Evolutionary conservation across 1,140 invertebrate species (phyloP), one percentile per base, ranked within the genome.

Genomic region (Brachionus manjavacas): DNA sequence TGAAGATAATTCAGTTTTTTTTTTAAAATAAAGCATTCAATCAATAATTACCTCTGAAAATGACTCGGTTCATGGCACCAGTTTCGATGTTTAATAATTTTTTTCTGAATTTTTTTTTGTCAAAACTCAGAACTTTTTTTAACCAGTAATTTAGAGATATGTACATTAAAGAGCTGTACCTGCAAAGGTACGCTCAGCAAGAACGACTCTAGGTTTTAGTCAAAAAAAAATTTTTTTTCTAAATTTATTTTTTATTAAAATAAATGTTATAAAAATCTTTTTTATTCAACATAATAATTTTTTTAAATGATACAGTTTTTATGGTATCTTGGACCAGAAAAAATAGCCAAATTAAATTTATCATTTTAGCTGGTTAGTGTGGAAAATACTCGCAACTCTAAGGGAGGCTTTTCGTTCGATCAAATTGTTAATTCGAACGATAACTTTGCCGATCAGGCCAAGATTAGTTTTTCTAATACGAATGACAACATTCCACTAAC

Each of bases 351-450:
- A 28, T 68, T 35, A n/a, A 68, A 28, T 68, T 68, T 25, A 4
- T 35, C 4, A 72, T 72, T 72, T 39, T 49, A 76, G 72, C 49
- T 76, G 72, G 72, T 76, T 76, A 76, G 72, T 49, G 23, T 76
- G 23, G 72, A 76, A 76, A 76, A 76, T 76, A 76, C 72, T 49
- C 39, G 72, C n/a, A 76, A 76, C 20, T 4, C 72, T 12, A 76
- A 76, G 41, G 72, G 72, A 14, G 72, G 72, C 12, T 76, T 76
- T 25, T 20, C 72, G 25, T 76, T 76, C 31, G 72, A 76, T 46
- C 41, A 46, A 25, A 49, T 76, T 20, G 31, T 23, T 14, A 23
- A 74, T 43, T 43, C 72, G 20, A 76, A 76, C 14, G 72, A 76
- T 8, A 43, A 76, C 1, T 46, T 46, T 20, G 16, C 16, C 20